Evolutionary conservation across 2,888 invertebrate genomes (phyloP).

Genomic region (Ophonus ardosiacus): DNA sequence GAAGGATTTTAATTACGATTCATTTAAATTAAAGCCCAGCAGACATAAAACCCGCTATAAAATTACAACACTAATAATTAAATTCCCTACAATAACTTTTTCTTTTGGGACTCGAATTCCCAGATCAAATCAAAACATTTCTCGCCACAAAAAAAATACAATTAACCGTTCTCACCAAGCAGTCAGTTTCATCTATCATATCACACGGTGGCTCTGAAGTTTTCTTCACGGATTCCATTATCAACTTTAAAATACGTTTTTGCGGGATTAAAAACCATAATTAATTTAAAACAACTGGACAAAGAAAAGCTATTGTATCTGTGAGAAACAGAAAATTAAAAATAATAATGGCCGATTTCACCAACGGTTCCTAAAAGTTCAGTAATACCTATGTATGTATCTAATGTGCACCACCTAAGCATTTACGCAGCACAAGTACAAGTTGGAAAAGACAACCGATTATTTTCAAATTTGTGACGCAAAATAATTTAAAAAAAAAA

Average conservation of each 20-base stretch:
- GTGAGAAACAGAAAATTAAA: no score
- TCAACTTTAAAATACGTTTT: background rate
- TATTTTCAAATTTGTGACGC: no score
- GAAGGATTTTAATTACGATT: background rate
- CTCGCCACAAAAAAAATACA: slow-evolving; percentile 48
- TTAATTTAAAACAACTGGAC: background rate
- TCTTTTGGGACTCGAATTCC: slow-evolving; percentile 35
- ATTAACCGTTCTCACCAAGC: slow-evolving; percentile 35
- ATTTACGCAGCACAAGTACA: no score
- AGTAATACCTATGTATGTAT: no score
- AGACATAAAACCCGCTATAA: background rate
- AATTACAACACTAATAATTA: slow-evolving; percentile 23
- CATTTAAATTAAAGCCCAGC: background rate
- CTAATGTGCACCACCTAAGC: no score
- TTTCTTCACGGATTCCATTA: background rate
- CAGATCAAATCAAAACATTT: slow-evolving; percentile 42
- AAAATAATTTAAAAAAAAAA: no score
- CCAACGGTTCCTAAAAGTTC: no score
- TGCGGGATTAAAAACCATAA: background rate
- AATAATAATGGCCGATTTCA: no score
- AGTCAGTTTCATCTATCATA: slow-evolving; percentile 24
- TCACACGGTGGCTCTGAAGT: background rate
- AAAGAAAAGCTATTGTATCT: no score
- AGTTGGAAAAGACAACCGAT: no score
- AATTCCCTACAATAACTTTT: slow-evolving; percentile 5